phyloP scores from a whole-genome alignment of 2,113 vertebrate species.

The Columba janthina region DNA sequence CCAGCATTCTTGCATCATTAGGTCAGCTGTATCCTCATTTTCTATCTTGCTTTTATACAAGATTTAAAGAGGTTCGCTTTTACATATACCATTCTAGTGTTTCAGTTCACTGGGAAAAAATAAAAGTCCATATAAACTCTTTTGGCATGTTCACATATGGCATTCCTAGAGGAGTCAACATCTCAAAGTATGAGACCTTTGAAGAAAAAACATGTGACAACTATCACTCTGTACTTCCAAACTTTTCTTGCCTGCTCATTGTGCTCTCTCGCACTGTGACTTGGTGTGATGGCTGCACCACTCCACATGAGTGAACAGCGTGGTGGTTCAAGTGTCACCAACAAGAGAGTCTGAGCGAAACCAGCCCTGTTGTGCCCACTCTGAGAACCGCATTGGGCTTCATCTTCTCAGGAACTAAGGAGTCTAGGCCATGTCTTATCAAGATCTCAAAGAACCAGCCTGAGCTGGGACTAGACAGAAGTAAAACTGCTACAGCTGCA shows the following conservation, averaged over 20 bases:
- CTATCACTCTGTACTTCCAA: neutral
- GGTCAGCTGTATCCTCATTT: neutral
- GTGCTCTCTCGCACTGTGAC: neutral
- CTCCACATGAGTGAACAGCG: neutral
- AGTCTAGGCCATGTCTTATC: neutral
- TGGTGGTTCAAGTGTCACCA: accelerated
- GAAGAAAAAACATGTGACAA: neutral
- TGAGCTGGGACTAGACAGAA: neutral
- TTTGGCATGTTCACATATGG: neutral
- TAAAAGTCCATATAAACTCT: neutral
- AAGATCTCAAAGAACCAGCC: neutral
- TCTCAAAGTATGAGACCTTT: neutral
- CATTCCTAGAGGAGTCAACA: neutral
- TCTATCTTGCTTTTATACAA: neutral
- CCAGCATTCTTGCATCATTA: constrained; percentile 1
- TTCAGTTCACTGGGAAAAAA: neutral
- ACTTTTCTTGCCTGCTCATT: neutral
- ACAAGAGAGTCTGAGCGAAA: accelerated
- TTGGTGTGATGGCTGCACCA: accelerated
- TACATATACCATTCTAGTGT: neutral
- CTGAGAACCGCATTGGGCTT: accelerated
- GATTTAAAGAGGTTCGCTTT: neutral
- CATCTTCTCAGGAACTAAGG: neutral
- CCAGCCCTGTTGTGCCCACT: neutral
- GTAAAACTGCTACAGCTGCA: no score